Evolutionary conservation across 2,113 vertebrate species (phyloP).

Genomic region (Scatophagus argus): DNA sequence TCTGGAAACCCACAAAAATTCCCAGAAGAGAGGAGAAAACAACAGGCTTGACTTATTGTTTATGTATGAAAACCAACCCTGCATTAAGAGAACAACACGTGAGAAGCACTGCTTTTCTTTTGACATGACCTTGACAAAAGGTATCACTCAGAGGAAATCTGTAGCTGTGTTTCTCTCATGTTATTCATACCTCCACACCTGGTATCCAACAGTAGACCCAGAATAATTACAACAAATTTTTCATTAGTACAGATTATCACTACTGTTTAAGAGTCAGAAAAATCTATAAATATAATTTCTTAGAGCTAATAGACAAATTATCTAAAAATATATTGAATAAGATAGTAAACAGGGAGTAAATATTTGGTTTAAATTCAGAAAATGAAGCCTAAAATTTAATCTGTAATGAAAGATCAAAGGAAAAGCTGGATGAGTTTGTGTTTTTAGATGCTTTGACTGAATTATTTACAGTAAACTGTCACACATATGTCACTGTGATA

Average conservation of each 20-base stretch:
- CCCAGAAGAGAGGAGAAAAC: constrained; percentile 40
- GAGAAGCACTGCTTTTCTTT: constrained; percentile 29
- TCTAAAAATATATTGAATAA: background rate
- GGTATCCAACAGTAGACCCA: background rate
- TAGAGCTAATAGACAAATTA: background rate
- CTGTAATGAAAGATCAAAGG: background rate
- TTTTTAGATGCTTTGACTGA: background rate
- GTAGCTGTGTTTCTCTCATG: constrained; percentile 2
- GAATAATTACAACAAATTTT: too few relatives aligned
- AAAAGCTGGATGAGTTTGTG: background rate
- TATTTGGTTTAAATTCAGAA: background rate
- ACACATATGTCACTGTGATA: too few relatives aligned
- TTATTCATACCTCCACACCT: background rate
- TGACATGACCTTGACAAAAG: constrained; percentile 46
- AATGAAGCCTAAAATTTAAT: background rate
- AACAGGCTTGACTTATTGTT: constrained; percentile 52
- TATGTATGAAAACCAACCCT: constrained; percentile 59
- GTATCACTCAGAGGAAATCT: constrained; percentile 32
- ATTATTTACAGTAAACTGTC: background rate
- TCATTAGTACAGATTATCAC: too few relatives aligned
- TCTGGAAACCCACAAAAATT: constrained; percentile 28
- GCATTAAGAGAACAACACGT: constrained; percentile 41
- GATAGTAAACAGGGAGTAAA: background rate
- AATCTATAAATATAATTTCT: too few relatives aligned
- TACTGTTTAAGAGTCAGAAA: too few relatives aligned